These are phyloP conservation scores for Setophaga coronata DNA, from an alignment of 2,113 vertebrate genomes.

Conservation along the genomic window DNA sequence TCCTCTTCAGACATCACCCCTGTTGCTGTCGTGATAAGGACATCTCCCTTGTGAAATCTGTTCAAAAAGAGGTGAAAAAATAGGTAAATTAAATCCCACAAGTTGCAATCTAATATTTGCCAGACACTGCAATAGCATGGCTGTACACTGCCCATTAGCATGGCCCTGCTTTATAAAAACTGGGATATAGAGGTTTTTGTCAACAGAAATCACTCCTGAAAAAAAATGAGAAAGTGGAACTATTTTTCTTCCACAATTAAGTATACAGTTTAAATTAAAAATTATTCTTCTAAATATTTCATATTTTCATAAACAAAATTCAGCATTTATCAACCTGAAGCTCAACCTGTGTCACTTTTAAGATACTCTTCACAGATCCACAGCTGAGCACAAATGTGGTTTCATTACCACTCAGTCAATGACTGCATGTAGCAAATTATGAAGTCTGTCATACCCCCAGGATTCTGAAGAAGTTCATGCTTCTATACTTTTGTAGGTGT, in stretches of 20 bases:
- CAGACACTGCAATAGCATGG: not conserved
- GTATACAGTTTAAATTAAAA: not conserved
- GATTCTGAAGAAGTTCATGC: not conserved
- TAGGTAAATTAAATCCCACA: not conserved
- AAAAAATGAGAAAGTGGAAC: not conserved
- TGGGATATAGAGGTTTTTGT: not conserved
- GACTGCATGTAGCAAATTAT: not conserved
- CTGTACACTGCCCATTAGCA: not conserved
- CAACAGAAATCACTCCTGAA: not conserved
- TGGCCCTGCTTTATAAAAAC: not conserved
- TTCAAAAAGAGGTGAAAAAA: not conserved
- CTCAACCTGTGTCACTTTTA: not conserved
- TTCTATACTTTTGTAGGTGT: not conserved
- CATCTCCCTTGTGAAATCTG: conserved; percentile 96
- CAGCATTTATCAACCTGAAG: not conserved
- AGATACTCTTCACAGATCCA: not conserved
- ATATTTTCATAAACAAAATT: not conserved
- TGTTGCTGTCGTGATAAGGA: conserved; percentile 94
- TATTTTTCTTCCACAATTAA: not conserved
- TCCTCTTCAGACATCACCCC: conserved; percentile 97
- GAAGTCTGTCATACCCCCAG: not conserved
- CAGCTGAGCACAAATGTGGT: not conserved
- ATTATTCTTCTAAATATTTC: not conserved
- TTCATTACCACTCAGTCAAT: not conserved
- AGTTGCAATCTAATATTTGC: not conserved